These are phyloP conservation scores for Onthophagus sagittarius DNA, from an alignment of 2,888 invertebrate species.

Conservation along the genomic window DNA sequence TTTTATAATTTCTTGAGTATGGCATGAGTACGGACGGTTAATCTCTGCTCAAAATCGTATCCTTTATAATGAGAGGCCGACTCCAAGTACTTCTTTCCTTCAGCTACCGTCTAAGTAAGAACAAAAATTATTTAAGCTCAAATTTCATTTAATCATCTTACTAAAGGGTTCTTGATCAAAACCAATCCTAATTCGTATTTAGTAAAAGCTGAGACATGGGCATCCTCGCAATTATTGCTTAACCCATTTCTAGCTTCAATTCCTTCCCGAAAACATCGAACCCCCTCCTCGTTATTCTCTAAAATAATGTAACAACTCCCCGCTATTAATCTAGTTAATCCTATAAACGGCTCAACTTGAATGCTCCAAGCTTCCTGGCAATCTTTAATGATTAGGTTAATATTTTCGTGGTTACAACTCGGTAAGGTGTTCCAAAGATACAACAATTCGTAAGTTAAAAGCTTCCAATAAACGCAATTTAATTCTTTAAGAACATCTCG, in stretches of 20 bases:
- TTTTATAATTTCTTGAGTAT: slow-evolving; percentile 46
- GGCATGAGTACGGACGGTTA: slow-evolving; percentile 59
- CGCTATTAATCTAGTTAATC: slow-evolving; percentile 52
- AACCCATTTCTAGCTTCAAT: slow-evolving; percentile 38
- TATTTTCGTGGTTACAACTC: slow-evolving; percentile 49
- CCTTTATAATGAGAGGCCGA: slow-evolving; percentile 56
- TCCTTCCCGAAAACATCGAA: slow-evolving; percentile 45
- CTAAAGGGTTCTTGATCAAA: slow-evolving; percentile 47
- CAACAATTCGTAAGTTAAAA: slow-evolving; percentile 62
- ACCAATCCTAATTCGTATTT: slow-evolving; percentile 60
- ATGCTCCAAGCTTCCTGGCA: slow-evolving; percentile 30
- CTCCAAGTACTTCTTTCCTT: slow-evolving; percentile 52
- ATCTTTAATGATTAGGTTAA: slow-evolving; percentile 44
- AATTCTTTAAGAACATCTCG: slow-evolving; percentile 33
- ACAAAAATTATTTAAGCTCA: background rate
- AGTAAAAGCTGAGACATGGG: slow-evolving; percentile 62
- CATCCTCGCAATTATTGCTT: slow-evolving; percentile 43
- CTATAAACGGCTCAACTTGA: slow-evolving; percentile 54
- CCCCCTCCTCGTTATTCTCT: slow-evolving; percentile 44
- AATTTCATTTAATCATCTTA: slow-evolving; percentile 29
- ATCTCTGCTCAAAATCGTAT: slow-evolving; percentile 65
- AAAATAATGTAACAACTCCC: slow-evolving; percentile 52
- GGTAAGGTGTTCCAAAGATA: slow-evolving; percentile 67
- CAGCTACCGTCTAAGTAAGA: slow-evolving; percentile 50
- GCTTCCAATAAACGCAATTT: slow-evolving; percentile 50